A percentile compares a stretch with the other conserved stretches of the same genome.
Conservation (phyloP, 2,113 vertebrate species). For the Hepsetus odoe region DNA sequence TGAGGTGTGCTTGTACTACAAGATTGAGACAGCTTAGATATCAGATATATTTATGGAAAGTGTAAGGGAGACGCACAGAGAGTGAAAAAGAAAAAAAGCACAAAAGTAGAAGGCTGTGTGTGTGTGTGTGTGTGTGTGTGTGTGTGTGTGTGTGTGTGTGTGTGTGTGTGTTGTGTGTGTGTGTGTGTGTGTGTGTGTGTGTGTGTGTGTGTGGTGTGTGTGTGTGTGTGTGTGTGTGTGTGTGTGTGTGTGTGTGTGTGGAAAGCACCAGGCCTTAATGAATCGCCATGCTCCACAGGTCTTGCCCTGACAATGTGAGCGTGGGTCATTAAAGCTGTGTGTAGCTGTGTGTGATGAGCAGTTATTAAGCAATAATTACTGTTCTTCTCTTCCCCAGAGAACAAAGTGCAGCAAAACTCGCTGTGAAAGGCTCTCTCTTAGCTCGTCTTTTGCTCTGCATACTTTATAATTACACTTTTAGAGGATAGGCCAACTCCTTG, state of each 20-base stretch:
- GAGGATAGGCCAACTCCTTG: not conserved
- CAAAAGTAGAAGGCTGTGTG: not conserved
- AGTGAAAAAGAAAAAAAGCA: not conserved
- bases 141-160: not conserved
- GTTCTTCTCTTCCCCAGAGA: conserved; percentile 36
- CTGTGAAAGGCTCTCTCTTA: conserved; percentile 16
- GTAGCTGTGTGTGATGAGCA: conserved; percentile 43
- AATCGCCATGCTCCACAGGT: conserved; percentile 29
- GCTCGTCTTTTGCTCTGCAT: not conserved
- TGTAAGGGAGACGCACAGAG: too few relatives aligned
- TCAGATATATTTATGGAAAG: conserved; percentile 4
- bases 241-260: not conserved
- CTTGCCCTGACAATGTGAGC: conserved; percentile 27
- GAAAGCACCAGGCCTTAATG: conserved; percentile 22
- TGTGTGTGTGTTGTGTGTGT: not conserved
- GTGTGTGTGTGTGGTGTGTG: not conserved
- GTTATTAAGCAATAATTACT: conserved; percentile 53
- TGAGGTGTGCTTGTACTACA: conserved; percentile 13
- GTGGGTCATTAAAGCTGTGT: conserved; percentile 40
- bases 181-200: not conserved
- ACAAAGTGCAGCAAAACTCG: conserved; percentile 19
- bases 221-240: not conserved
- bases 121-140: not conserved
- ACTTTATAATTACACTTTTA: conserved; percentile 9
- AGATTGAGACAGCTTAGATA: not conserved